Evolutionary conservation across 2,888 invertebrate species (phyloP), one percentile per base, ranked within the genome.

Genomic region (Rhingia campestris): DNA sequence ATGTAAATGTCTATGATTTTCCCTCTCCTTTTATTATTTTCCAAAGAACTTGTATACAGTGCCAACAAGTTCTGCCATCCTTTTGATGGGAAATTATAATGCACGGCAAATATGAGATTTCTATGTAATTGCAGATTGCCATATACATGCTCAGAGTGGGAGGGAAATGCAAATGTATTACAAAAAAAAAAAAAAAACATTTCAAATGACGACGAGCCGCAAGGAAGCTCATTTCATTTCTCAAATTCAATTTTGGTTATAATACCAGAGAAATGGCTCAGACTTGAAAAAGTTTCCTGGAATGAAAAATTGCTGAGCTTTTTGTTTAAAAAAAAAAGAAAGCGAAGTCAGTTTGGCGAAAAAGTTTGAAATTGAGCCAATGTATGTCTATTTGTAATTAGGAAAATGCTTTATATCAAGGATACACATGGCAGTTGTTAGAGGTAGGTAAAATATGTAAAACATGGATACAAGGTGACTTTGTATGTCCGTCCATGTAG

Each of bases 61-160:
- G 33, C 58, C 51, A 63, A 45, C 14, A 30, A 59, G 61, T 35
- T 32, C 45, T 35, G 51, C 12, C 61, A 14, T 45, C 45, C 10
- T 47, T 66, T 56, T 6, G 14, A 56, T 58, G 56, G 56, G 41
- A 51, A 74, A 66, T 49, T 74, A 66, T 49, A 58, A 30, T 49
- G 56, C 56, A 56, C 45, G 39, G 41, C 41, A 49, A 58, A 53
- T 30, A 14, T 22, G 56, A 51, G 49, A 66, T 58, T 66, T 58
- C 10, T 66, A 49, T 66, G 41, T 74, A 74, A 74, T 74, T 74
- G 64, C 64, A 64, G 74, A 64, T 56, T 39, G 56, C 39, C 64
- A 66, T 56, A 64, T 49, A n/a, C n/a, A 6, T 4, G n/a, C 2
- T 3, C 14, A 14, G 22, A 10, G 9, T 22, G 14, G 47, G 39